Evolutionary conservation across 2,797 vertebrate species (phyloP), one percentile per base, ranked within the genome.

Genomic region (Clarias laeviceps): DNA sequence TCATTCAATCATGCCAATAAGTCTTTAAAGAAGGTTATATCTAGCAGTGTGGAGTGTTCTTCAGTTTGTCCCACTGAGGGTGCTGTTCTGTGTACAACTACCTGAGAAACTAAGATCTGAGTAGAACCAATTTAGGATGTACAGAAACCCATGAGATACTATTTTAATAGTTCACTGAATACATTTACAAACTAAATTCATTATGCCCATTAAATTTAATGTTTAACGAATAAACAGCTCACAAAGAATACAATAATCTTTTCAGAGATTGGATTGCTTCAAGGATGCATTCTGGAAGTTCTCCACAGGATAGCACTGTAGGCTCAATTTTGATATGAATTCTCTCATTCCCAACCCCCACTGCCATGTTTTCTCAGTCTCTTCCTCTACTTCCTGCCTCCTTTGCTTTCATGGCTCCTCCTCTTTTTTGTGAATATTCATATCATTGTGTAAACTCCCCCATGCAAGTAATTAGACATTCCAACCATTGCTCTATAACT

Each of bases 281-380:
- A 24, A 24, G 24, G 40, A 62, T 90, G 88, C 79, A 85, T 85
- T 90, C 88, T 89, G 8, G 22, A 70, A 27, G 32, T 76, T 64
- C 37, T 82, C 91, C 91, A 91, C 91, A 88, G 86, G 91, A 89
- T 73, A 78, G 90, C 91, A 90, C 89, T 89, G 82, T 85, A 89
- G 80, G 87, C 89, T 89, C 89, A 90, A 32, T 88, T 90, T 90
- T 91, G 79, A 57, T 73, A 27, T 45, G 27, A 56, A 68, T n/a
- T 73, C 54, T 12, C 40, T 77, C 62, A 24, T 54, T 73, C 82
- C 79, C 82, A 77, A 45, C 88, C 88, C 86, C 74, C 86, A 72
- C 78, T 22, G 0, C 50, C 79, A 78, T 64, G 20, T 40, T 66
- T 6, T 45, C 12, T 82, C 62, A 20, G 12, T 81, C 45, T 70